Conservation (phyloP, 2,888 invertebrate genomes). For the Andrena fulva region DNA sequence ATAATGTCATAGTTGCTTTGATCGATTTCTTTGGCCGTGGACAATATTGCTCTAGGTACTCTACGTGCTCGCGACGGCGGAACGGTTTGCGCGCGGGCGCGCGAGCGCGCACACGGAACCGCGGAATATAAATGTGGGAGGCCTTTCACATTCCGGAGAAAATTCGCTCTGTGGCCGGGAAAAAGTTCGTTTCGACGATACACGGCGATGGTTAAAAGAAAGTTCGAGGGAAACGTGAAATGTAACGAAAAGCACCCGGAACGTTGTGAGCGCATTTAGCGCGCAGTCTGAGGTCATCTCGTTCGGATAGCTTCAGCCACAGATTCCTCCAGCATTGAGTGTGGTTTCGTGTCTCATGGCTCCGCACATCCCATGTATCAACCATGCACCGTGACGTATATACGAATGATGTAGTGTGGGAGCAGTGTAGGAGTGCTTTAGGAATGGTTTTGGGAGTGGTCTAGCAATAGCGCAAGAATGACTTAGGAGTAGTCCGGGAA, state of each 20-base stretch:
- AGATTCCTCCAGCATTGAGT: no score
- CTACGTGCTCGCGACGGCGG: slow-evolving; percentile 28
- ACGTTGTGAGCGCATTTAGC: neutral
- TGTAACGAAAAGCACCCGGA: neutral
- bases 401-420: no score
- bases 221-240: neutral
- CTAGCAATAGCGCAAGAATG: no score
- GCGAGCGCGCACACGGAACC: slow-evolving; percentile 10
- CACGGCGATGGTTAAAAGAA: neutral
- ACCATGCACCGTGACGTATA: no score
- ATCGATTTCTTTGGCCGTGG: slow-evolving; percentile 33
- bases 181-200: slow-evolving; percentile 44
- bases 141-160: slow-evolving; percentile 72
- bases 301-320: no score
- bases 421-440: no score
- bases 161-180: slow-evolving; percentile 47
- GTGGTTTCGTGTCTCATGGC: no score
- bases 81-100: slow-evolving; percentile 2
- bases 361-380: no score
- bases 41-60: slow-evolving; percentile 15
- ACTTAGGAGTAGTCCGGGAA: no score
- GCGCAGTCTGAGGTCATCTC: no score
- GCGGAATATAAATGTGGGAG: slow-evolving; percentile 52
- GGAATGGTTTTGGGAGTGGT: no score
- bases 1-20: slow-evolving; percentile 6